These are phyloP conservation scores for Paramormyrops hopkinsi DNA, from an alignment of 2,797 vertebrate genomes.

Conservation along the genomic window DNA sequence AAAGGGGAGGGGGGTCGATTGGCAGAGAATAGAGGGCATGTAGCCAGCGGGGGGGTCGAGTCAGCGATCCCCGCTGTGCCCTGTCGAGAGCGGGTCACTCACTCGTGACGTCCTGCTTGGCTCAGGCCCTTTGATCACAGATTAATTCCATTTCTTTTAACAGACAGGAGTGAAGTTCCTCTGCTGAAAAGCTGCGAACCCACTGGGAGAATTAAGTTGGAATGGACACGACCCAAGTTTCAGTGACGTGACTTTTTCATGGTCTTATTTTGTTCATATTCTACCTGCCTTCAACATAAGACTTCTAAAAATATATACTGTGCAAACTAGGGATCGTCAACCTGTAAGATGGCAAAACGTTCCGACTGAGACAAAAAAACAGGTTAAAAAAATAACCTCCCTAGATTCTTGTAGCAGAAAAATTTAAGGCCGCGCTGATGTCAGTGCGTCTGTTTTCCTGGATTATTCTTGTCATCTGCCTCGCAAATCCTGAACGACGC, in stretches of 20 bases:
- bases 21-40: constrained; percentile 17
- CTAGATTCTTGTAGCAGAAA: neutral
- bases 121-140: constrained; percentile 47
- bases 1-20: constrained; percentile 46
- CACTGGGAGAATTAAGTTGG: constrained; percentile 46
- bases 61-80: constrained; percentile 56
- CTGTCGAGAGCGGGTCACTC: constrained; percentile 62
- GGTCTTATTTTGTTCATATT: neutral
- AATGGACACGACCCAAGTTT: constrained; percentile 29
- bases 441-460: neutral
- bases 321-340: neutral
- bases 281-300: neutral
- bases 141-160: constrained; percentile 63
- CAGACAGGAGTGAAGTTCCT: constrained; percentile 57
- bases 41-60: constrained; percentile 33
- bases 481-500: neutral
- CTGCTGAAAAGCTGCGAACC: constrained; percentile 57
- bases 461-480: neutral
- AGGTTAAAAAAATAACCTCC: neutral
- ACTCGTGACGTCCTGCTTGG: constrained; percentile 31
- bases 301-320: neutral
- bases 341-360: neutral
- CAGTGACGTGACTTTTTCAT: constrained; percentile 13
- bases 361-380: neutral
- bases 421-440: neutral